Evolutionary conservation across 2,888 invertebrate species (phyloP).

Genomic region (Machimus rusticus): DNA sequence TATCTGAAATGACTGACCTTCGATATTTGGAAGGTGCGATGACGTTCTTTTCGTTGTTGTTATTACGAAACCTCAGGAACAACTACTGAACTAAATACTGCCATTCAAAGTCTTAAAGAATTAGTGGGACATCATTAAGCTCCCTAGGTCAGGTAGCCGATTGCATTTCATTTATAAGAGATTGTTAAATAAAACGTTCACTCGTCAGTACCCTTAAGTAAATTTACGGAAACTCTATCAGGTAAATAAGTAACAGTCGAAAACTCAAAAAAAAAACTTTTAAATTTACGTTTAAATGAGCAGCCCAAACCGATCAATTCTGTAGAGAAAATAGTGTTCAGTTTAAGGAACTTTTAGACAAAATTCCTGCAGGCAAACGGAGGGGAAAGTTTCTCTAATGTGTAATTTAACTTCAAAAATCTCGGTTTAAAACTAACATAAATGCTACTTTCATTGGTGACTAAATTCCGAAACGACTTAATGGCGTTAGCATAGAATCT

Average conservation of each 20-base stretch:
- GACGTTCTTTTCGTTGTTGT: background rate
- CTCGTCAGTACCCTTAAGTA: background rate
- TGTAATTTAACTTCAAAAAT: background rate
- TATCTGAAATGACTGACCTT: background rate
- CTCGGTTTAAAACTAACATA: background rate
- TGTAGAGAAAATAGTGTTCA: conserved; percentile 12
- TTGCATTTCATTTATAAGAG: background rate
- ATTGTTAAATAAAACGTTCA: background rate
- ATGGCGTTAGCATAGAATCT: background rate
- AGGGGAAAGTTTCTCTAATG: background rate
- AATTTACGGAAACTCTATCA: background rate
- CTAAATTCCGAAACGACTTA: background rate
- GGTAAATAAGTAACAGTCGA: background rate
- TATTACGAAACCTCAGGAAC: background rate
- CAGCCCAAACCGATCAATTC: conserved; percentile 6
- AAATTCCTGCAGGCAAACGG: background rate
- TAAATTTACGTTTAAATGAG: background rate
- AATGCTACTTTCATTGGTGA: background rate
- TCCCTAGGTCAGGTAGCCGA: background rate
- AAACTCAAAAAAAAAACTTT: background rate
- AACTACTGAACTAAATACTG: background rate
- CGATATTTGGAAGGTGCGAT: background rate
- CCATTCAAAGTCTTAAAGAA: background rate
- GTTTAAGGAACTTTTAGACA: background rate
- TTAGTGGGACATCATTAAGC: background rate